Percentiles rank a stretch among this genome's conserved stretches.
These are phyloP conservation scores for Tamias sibiricus DNA, from an alignment of 2,113 vertebrate genomes.

Conservation along the genomic window DNA sequence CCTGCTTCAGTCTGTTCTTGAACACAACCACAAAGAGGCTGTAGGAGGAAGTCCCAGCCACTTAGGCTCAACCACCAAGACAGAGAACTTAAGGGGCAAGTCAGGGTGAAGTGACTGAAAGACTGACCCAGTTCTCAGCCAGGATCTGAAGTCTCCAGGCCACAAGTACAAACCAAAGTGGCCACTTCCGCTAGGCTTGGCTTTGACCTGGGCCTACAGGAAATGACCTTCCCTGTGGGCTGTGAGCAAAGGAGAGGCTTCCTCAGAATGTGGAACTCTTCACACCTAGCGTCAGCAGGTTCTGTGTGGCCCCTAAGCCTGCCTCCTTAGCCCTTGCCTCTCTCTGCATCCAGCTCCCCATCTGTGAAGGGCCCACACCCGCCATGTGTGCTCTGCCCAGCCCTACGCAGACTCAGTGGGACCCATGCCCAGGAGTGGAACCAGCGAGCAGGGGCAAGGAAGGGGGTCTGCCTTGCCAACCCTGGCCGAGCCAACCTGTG, in stretches of 20 bases:
- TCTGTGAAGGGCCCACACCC: neutral
- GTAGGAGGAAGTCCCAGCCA: neutral
- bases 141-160: neutral
- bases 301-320: neutral
- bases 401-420: neutral
- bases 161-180: neutral
- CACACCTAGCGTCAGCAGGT: neutral
- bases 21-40: neutral
- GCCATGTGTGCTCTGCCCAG: neutral
- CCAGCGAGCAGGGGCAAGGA: fast-evolving
- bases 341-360: neutral
- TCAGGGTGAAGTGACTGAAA: neutral
- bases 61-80: neutral
- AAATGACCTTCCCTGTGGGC: neutral
- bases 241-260: neutral
- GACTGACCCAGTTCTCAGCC: constrained; percentile 44
- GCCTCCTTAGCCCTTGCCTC: neutral
- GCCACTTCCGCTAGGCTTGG: neutral
- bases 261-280: neutral
- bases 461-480: neutral
- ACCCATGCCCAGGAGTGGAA: neutral
- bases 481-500: fast-evolving
- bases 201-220: neutral
- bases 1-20: neutral
- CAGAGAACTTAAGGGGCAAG: neutral